Conservation (phyloP, 2,113 vertebrate genomes). For the Poeciliopsis turrubarensis region DNA sequence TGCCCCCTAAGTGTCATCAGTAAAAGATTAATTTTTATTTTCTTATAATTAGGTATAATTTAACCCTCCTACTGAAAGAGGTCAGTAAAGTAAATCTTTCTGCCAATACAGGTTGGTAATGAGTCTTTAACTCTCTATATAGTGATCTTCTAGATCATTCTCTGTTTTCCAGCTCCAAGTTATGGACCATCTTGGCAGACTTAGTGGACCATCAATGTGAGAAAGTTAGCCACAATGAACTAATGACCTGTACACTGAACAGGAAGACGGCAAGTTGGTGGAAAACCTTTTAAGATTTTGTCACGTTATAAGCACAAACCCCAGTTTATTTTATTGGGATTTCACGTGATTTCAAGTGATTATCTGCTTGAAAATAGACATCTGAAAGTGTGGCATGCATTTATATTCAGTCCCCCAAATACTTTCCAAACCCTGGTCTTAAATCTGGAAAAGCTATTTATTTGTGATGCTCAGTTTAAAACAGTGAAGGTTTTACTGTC, state of each 20-base stretch:
- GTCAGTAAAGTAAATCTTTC: neutral
- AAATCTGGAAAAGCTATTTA: neutral
- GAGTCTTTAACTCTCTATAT: neutral
- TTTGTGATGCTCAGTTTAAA: too few species aligned
- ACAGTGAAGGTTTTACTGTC: neutral
- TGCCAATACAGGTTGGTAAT: constrained; percentile 7
- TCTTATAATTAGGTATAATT: neutral
- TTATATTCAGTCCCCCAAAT: neutral
- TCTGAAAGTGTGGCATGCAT: neutral
- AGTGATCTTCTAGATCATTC: constrained; percentile 3
- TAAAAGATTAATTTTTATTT: neutral
- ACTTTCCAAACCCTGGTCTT: neutral
- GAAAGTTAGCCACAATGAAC: neutral
- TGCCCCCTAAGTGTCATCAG: neutral
- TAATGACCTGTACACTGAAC: neutral
- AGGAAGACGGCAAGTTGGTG: neutral
- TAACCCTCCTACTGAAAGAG: neutral
- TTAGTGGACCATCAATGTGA: neutral
- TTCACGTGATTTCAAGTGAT: too few species aligned
- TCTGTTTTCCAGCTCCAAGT: neutral
- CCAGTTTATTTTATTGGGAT: too few species aligned
- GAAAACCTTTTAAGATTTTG: neutral
- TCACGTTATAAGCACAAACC: too few species aligned
- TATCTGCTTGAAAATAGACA: neutral
- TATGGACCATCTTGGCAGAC: constrained; percentile 4